Evolutionary conservation across 92 coral and sea anemone genomes (phyloP).

Genomic region (Epizoanthus fatuus): DNA sequence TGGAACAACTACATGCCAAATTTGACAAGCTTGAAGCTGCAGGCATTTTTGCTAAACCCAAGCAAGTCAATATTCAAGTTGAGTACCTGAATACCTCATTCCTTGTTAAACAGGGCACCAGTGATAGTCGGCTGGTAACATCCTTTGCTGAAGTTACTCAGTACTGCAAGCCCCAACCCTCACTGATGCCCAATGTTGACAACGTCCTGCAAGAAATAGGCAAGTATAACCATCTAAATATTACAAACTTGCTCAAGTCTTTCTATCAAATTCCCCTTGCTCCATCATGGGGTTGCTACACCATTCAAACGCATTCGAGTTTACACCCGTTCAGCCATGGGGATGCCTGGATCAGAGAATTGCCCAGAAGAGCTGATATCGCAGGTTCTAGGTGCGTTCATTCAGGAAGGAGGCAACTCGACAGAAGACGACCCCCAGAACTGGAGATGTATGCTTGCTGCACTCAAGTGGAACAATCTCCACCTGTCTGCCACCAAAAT

Average conservation of each 20-base stretch:
- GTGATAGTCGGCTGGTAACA: constrained; percentile 37
- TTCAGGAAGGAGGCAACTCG: not conserved
- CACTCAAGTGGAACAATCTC: no score
- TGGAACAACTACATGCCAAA: constrained; percentile 34
- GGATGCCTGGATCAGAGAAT: constrained; percentile 62
- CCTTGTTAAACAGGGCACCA: constrained; percentile 43
- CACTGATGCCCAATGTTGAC: constrained; percentile 48
- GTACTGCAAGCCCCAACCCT: constrained; percentile 32
- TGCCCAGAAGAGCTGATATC: constrained; percentile 52
- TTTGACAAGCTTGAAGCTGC: constrained; percentile 50
- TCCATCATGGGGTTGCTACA: no score
- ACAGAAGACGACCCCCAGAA: no score
- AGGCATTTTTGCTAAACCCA: constrained; percentile 54
- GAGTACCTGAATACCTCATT: constrained; percentile 44
- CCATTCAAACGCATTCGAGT: constrained; percentile 10
- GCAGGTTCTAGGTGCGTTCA: constrained; percentile 45
- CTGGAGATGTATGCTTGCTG: no score
- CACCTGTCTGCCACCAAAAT: no score
- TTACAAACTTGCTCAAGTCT: constrained; percentile 58
- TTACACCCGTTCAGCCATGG: constrained; percentile 10
- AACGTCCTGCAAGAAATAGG: constrained; percentile 24
- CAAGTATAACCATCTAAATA: constrained; percentile 17
- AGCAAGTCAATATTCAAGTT: constrained; percentile 52
- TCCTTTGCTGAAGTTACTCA: constrained; percentile 48
- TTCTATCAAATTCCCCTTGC: constrained; percentile 63